Evolutionary conservation across 2,888 invertebrate genomes (phyloP), one percentile per base, ranked within the genome.

Genomic region (Orchesella flavescens): DNA sequence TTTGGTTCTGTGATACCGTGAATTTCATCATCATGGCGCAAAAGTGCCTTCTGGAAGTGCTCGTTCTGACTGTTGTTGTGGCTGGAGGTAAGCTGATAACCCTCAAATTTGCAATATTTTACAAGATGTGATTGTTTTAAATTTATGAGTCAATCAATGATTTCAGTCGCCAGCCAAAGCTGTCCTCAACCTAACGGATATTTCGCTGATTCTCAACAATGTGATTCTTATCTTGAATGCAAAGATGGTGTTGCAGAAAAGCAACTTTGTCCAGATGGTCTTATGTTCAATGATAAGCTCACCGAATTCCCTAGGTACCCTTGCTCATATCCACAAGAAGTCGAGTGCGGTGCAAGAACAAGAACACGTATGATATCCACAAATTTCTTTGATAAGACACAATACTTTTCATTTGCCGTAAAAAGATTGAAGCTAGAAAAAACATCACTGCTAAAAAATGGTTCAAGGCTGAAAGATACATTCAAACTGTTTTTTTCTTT

Each of bases 321-420:
- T 2, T 96, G 96, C 89, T 94, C 94, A 88, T 96, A 96, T 90
- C 96, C 96, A 71, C 94, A 94, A 84, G 96, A 96, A 87, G 94
- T 95, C 7, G 91, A 93, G 84, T 96, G 96, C 89, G 92, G 92
- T 5, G 94, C 93, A 88, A 92, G 95, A 87, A 91, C 94, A 7
- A 91, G 92, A 59, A 91, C 93, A 79, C 95, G 94, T 94, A 91
- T 73, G 78, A 49, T 17, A 17, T 53, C 15, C 66, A 49, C 49
- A 49, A n/a, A 44, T 46, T 75, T 75, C n/a, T 63, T 7, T 23
- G 46, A 17, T 15, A 34, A 34, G 7, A 34, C 2, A 4, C 2
- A 34, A 34, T 4, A 34, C 34, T 7, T 34, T 34, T 2, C 34
- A 10, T 61, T 61, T 55, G 5, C 61, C 12, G 7, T 17, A 17